Conservation (phyloP, 2,113 vertebrate species). For the Catharus fuscescens region DNA sequence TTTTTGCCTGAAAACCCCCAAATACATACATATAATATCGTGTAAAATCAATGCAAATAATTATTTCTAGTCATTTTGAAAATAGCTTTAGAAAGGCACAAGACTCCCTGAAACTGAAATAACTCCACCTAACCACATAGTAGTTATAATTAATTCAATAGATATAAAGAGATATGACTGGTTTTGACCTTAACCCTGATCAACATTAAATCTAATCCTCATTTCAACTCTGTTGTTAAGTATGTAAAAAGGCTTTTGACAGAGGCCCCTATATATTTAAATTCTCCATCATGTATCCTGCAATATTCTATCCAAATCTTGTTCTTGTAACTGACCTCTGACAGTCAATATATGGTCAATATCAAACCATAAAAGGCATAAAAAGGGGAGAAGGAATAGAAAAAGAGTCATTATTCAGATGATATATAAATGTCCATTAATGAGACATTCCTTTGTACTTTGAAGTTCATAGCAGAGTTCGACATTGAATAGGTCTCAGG, state of each 20-base stretch:
- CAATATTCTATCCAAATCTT: conserved; percentile 4
- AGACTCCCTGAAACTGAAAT: not conserved
- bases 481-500: not conserved
- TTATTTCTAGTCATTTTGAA: not conserved
- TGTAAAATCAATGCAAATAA: not conserved
- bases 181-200: not conserved
- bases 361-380: conserved; percentile 29
- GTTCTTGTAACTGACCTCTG: not conserved
- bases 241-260: not conserved
- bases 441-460: conserved; percentile 16
- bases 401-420: conserved; percentile 11
- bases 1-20: not conserved
- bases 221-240: conserved; percentile 1
- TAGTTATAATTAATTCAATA: not conserved
- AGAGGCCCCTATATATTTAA: conserved; percentile 30
- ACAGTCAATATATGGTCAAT: not conserved
- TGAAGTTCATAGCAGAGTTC: not conserved
- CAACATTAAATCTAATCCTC: conserved; percentile 16
- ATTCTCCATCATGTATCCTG: not conserved
- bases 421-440: conserved; percentile 40
- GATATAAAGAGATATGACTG: not conserved
- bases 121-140: not conserved
- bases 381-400: not conserved
- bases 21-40: not conserved
- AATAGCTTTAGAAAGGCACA: not conserved